A percentile compares a stretch with the other conserved stretches of the same genome.
These are phyloP conservation scores for Notocelia uddmanniana DNA, from an alignment of 2,888 invertebrate genomes.

Conservation along the genomic window DNA sequence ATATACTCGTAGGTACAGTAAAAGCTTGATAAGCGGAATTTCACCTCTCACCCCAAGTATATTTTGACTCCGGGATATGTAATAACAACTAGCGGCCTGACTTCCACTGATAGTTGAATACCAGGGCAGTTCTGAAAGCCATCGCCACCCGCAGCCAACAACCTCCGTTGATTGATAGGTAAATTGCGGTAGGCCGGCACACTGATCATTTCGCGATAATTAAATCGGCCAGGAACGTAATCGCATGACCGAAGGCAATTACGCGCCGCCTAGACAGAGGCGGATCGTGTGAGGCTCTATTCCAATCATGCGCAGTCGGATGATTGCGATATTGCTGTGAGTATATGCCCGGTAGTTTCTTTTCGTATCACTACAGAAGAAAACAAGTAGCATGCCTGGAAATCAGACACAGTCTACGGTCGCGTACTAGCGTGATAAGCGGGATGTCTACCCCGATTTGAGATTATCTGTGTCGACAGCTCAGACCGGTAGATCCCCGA, in stretches of 20 bases:
- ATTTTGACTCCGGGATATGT: background rate
- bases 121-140: constrained; percentile 57
- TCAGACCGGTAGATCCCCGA: too few relatives aligned
- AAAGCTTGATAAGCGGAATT: too few relatives aligned
- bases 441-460: too few relatives aligned
- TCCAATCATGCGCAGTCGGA: background rate
- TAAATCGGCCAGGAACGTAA: constrained; percentile 84
- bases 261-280: constrained; percentile 78
- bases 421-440: too few relatives aligned
- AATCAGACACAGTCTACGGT: too few relatives aligned
- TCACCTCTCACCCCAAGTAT: background rate
- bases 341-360: background rate
- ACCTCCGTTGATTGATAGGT: constrained; percentile 81
- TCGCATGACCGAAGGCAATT: constrained; percentile 85
- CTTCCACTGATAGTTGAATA: background rate
- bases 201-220: constrained; percentile 84
- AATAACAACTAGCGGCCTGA: background rate
- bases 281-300: constrained; percentile 73
- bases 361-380: too few relatives aligned
- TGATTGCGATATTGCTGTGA: background rate
- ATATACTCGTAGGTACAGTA: too few relatives aligned
- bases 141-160: constrained; percentile 64
- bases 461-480: too few relatives aligned
- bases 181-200: constrained; percentile 82
- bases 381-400: too few relatives aligned